These are phyloP conservation scores for Umimayanthus chanpuru DNA, from an alignment of 92 coral and sea anemone genomes.

Conservation along the genomic window DNA sequence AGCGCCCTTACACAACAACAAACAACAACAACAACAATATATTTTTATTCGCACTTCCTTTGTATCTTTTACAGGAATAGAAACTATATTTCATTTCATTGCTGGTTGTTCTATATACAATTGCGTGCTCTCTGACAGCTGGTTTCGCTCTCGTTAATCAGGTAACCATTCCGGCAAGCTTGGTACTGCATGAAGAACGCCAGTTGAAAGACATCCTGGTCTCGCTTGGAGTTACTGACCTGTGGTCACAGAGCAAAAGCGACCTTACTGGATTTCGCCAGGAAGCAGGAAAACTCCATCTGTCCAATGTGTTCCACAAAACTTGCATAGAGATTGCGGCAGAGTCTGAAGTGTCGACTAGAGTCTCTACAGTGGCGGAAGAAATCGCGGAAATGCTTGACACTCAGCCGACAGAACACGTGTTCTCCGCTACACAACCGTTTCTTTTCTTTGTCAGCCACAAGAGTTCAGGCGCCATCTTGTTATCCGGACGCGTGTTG, in stretches of 20 bases:
- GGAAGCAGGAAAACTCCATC: slow-evolving; percentile 20
- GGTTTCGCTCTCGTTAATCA: background rate
- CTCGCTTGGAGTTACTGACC: slow-evolving; percentile 29
- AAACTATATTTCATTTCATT: too few species aligned
- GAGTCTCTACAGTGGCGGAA: slow-evolving; percentile 40
- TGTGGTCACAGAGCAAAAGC: slow-evolving; percentile 17
- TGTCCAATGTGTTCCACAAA: slow-evolving; percentile 35
- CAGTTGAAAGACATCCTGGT: slow-evolving; percentile 1
- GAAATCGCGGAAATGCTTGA: slow-evolving; percentile 36
- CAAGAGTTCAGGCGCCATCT: slow-evolving; percentile 28
- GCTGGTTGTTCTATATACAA: too few species aligned
- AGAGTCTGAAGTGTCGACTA: background rate
- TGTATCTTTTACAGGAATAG: too few species aligned
- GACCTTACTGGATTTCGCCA: slow-evolving; percentile 38
- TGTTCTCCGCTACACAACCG: slow-evolving; percentile 32
- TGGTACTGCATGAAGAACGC: slow-evolving; percentile 9
- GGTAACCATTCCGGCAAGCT: slow-evolving; percentile 33
- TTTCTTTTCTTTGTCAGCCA: slow-evolving; percentile 35
- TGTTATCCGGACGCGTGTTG: slow-evolving; percentile 26
- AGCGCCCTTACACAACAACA: too few species aligned
- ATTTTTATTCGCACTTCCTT: too few species aligned
- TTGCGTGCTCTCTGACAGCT: background rate
- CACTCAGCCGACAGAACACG: slow-evolving; percentile 10
- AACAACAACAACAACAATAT: too few species aligned
- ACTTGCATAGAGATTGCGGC: slow-evolving; percentile 20